phyloP scores from a whole-genome alignment of 2,113 vertebrate species.

The Catharus fuscescens region DNA sequence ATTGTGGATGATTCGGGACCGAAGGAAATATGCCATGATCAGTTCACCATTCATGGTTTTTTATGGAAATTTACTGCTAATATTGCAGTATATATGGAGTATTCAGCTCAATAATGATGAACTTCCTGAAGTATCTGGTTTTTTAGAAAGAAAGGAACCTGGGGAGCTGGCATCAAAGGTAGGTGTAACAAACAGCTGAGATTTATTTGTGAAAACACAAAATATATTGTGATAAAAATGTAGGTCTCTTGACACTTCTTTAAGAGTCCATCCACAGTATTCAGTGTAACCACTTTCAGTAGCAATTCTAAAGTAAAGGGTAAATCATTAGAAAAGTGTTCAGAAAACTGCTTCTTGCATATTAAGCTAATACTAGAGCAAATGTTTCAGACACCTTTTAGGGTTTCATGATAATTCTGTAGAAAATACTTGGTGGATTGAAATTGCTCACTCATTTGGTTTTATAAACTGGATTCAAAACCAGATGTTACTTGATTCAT shows the following conservation, averaged over 20 bases:
- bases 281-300: not conserved
- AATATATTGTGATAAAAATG: not conserved
- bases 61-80: constrained; percentile 90
- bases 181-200: not conserved
- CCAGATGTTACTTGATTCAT: not conserved
- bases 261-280: not conserved
- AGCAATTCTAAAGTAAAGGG: not conserved
- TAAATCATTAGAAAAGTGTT: not conserved
- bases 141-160: constrained; percentile 84
- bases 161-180: constrained; percentile 92
- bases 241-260: not conserved
- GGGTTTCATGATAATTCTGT: not conserved
- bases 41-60: constrained; percentile 96
- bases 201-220: not conserved
- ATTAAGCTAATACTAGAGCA: not conserved
- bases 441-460: not conserved
- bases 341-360: not conserved
- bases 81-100: constrained; percentile 94
- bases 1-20: constrained; percentile 95
- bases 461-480: not conserved
- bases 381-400: not conserved
- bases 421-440: not conserved
- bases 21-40: constrained; percentile 95
- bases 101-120: constrained; percentile 77
- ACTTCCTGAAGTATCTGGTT: constrained; percentile 78